These are phyloP conservation scores for Morinoia aosen DNA, from an alignment of 2,888 invertebrate genomes.

Conservation along the genomic window DNA sequence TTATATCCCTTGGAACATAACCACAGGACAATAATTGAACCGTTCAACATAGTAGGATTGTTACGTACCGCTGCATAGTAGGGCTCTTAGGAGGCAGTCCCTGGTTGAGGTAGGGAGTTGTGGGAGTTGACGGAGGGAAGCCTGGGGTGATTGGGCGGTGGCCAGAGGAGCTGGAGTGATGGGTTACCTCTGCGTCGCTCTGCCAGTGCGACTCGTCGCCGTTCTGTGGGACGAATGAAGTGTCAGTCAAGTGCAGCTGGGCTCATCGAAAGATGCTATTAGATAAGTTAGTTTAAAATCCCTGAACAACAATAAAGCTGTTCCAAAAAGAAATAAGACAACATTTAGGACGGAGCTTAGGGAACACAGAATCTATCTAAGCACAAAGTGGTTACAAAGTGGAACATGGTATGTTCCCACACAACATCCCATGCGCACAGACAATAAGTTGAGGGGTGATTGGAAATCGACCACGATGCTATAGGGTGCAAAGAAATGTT, in stretches of 20 bases:
- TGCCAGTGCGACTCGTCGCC: constrained; percentile 66
- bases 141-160: constrained; percentile 88
- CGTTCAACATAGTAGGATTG: neutral
- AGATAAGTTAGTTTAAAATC: neutral
- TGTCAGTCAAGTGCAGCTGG: neutral
- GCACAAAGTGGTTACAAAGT: too few relatives aligned
- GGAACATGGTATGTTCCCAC: too few relatives aligned
- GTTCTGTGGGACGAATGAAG: constrained; percentile 56
- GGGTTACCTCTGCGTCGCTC: constrained; percentile 63
- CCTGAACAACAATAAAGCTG: too few relatives aligned
- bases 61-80: constrained; percentile 77
- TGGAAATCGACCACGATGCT: too few relatives aligned
- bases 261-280: neutral
- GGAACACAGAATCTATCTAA: too few relatives aligned
- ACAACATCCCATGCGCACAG: too few relatives aligned
- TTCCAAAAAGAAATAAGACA: too few relatives aligned
- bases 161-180: constrained; percentile 57
- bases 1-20: neutral
- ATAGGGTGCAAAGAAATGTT: too few relatives aligned
- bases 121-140: constrained; percentile 88
- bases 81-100: constrained; percentile 87
- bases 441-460: too few relatives aligned
- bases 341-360: too few relatives aligned
- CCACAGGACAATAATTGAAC: neutral
- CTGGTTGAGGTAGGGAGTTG: constrained; percentile 88